Evolutionary conservation across 2,888 invertebrate species (phyloP), one percentile per base, ranked within the genome.

Genomic region (Noctua janthe): DNA sequence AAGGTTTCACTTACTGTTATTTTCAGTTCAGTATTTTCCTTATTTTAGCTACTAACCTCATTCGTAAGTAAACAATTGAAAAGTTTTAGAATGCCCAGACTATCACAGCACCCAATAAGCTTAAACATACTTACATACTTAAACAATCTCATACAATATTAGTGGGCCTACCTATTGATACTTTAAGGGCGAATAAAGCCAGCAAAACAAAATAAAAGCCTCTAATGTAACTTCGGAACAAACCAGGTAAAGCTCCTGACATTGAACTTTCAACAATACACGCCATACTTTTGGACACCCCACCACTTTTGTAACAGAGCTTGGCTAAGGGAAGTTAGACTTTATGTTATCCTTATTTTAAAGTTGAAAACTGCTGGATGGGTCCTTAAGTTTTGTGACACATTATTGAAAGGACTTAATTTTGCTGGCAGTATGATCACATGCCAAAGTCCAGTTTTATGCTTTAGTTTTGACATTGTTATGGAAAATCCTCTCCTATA

Each of bases 231-330:
- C 76, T 82, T 78, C 20, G n/a, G 67, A 80, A 79, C 76, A 69
- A 85, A 76, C 54, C 78, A 86, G 87, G 88, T 89, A 81, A 88
- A 79, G 66, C 85, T 72, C 64, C 78, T 83, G 83, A 83, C 86
- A 86, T 88, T 86, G 81, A 89, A 89, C 78, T 88, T 88, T 88
- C 81, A 71, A 76, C 81, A 88, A 86, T 71, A 80, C 76, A 75
- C 73, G 64, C 75, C 54, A 76, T 59, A 75, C 78, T 76, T 56
- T 54, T 39, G n/a, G 39, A 64, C n/a, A 74, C 66, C 49, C 43
- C 23, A 64, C 74, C 35, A 76, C 70, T 75, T 81, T 85, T 71
- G 73, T 77, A 81, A 78, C 70, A 75, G 69, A 78, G 54, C n/a
- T n/a, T 59, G 17, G 17, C 7, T 17, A 62, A 35, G 23, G 11